Percentiles rank a stretch among this genome's conserved stretches.
Conservation (phyloP, 2,797 vertebrate species). For the Notolabrus celidotus region DNA sequence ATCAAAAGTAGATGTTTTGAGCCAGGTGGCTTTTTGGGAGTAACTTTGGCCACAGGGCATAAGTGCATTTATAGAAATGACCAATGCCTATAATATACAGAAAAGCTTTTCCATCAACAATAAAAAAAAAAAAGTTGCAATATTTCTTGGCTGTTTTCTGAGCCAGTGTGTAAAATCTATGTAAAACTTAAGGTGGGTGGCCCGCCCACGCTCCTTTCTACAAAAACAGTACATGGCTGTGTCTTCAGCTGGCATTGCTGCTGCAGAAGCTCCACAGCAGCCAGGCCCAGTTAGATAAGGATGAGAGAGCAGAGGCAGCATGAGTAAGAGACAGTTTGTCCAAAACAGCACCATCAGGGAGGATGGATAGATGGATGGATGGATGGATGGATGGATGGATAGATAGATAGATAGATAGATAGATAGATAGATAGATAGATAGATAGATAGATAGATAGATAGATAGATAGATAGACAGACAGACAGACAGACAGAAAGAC, state of each 20-base stretch:
- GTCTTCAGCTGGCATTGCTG: slow-evolving; percentile 67
- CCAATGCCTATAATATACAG: slow-evolving; percentile 23
- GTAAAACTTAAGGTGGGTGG: slow-evolving; percentile 71
- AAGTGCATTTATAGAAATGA: too few relatives aligned
- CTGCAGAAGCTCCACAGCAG: slow-evolving; percentile 52
- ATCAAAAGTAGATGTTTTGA: not conserved
- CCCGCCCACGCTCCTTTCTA: slow-evolving; percentile 63
- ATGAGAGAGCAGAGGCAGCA: slow-evolving; percentile 67
- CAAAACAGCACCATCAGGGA: slow-evolving; percentile 20
- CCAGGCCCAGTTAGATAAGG: slow-evolving; percentile 71
- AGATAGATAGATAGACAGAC: slow-evolving; percentile 29
- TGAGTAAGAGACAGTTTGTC: slow-evolving; percentile 57
- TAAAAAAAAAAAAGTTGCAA: slow-evolving; percentile 33
- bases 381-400: slow-evolving; percentile 30
- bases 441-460: slow-evolving; percentile 7
- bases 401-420: slow-evolving; percentile 15
- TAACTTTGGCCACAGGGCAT: not conserved
- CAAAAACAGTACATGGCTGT: slow-evolving; percentile 65
- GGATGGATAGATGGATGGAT: slow-evolving; percentile 24
- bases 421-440: not conserved
- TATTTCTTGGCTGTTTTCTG: slow-evolving; percentile 44
- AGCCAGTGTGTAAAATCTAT: slow-evolving; percentile 60
- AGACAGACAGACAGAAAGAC: slow-evolving; percentile 18
- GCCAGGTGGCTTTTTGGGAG: not conserved
- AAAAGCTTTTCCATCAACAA: slow-evolving; percentile 2